phyloP scores from a whole-genome alignment of 2,113 vertebrate genomes.

The Phrynocephalus versicolor region DNA sequence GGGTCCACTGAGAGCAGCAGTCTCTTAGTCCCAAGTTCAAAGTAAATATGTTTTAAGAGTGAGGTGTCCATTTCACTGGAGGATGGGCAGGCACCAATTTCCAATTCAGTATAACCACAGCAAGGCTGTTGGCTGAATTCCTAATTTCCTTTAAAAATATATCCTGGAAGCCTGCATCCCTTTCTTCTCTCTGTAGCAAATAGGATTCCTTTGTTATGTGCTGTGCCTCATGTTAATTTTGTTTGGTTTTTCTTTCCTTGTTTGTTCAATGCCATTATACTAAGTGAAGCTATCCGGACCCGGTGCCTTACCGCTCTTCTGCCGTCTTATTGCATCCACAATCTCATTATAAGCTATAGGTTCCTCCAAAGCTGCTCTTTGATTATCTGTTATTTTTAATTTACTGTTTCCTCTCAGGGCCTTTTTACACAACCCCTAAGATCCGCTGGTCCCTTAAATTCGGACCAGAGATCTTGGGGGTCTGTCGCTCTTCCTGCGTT shows the following conservation, averaged over 20 bases:
- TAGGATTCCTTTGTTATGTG: not conserved
- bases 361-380: too few relatives aligned
- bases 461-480: too few relatives aligned
- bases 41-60: not conserved
- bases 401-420: too few relatives aligned
- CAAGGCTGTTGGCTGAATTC: not conserved
- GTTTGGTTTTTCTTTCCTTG: too few relatives aligned
- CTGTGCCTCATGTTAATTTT: not conserved
- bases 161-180: not conserved
- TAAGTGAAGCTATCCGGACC: too few relatives aligned
- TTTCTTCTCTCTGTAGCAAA: not conserved
- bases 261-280: not conserved
- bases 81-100: not conserved
- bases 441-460: too few relatives aligned
- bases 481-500: too few relatives aligned
- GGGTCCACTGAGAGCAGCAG: not conserved
- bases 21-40: not conserved
- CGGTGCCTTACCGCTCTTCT: too few relatives aligned
- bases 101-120: not conserved
- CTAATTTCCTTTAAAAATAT: conserved; percentile 11
- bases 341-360: too few relatives aligned
- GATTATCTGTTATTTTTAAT: too few relatives aligned
- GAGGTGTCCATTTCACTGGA: not conserved
- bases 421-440: too few relatives aligned
- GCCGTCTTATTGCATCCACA: too few relatives aligned